phyloP scores from a whole-genome alignment of 2,888 invertebrate species.

The Tinea trinotella region DNA sequence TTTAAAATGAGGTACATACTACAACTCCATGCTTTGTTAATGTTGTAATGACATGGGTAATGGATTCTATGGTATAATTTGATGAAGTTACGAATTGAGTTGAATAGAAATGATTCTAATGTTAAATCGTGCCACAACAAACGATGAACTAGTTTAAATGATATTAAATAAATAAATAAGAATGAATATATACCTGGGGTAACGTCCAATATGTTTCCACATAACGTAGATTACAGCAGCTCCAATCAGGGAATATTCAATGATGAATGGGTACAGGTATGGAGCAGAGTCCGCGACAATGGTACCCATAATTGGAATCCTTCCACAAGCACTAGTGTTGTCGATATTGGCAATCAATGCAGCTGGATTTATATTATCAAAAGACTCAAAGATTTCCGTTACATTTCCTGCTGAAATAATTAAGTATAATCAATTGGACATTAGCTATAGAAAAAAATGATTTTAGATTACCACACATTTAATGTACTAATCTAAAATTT shows the following conservation, averaged over 20 bases:
- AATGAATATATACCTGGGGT: conserved; percentile 76
- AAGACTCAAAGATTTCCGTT: conserved; percentile 68
- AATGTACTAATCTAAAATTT: too few relatives aligned
- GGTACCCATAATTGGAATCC: conserved; percentile 91
- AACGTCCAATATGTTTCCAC: conserved; percentile 95
- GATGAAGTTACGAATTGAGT: too few relatives aligned
- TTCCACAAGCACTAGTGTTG: conserved; percentile 78
- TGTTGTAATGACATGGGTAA: background rate
- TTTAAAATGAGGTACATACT: background rate
- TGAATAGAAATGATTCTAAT: background rate
- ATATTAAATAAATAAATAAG: conserved; percentile 25
- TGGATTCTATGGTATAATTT: background rate
- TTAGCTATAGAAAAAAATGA: too few relatives aligned
- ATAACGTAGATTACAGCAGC: conserved; percentile 96
- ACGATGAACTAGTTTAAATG: background rate
- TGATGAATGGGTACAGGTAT: conserved; percentile 95
- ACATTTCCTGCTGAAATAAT: conserved; percentile 44
- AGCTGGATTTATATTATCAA: conserved; percentile 73
- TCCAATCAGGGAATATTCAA: conserved; percentile 95
- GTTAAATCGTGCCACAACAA: background rate
- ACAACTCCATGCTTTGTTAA: background rate
- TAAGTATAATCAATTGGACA: too few relatives aligned
- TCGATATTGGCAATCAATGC: conserved; percentile 72
- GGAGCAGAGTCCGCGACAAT: conserved; percentile 95
- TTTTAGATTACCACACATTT: too few relatives aligned